Conservation (phyloP, 2,113 vertebrate genomes). For the Emydocephalus ijimae region DNA sequence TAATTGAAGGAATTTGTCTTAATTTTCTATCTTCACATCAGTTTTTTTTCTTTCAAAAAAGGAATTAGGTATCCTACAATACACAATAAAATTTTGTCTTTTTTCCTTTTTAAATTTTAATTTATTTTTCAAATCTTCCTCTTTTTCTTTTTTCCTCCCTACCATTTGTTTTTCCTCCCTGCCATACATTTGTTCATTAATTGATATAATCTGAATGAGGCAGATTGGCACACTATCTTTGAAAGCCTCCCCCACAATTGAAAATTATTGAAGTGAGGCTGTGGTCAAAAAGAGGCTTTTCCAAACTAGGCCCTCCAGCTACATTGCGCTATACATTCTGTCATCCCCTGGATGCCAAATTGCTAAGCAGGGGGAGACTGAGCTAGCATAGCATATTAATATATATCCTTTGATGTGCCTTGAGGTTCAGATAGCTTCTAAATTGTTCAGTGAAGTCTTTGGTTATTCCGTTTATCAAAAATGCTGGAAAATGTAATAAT, state of each 20-base stretch:
- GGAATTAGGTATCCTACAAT: background rate
- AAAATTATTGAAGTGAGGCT: background rate
- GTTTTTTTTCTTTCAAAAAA: background rate
- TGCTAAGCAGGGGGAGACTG: background rate
- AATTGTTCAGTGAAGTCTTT: background rate
- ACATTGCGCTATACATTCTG: background rate
- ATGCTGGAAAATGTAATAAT: background rate
- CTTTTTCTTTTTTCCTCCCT: background rate
- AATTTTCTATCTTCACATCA: background rate
- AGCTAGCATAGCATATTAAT: background rate
- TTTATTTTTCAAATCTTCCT: background rate
- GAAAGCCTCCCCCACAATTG: background rate
- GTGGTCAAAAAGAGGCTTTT: background rate
- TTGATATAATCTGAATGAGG: background rate
- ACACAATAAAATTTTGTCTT: background rate
- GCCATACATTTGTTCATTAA: background rate
- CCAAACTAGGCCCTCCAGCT: background rate
- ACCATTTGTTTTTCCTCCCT: no score
- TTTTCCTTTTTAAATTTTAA: background rate
- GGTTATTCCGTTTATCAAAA: background rate
- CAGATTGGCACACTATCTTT: background rate
- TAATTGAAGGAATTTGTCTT: background rate
- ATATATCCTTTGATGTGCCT: background rate
- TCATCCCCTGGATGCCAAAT: background rate
- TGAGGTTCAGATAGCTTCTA: background rate